These are phyloP conservation scores for Pyrrhosoma nymphula DNA, from an alignment of 2,888 invertebrate genomes.

Conservation along the genomic window DNA sequence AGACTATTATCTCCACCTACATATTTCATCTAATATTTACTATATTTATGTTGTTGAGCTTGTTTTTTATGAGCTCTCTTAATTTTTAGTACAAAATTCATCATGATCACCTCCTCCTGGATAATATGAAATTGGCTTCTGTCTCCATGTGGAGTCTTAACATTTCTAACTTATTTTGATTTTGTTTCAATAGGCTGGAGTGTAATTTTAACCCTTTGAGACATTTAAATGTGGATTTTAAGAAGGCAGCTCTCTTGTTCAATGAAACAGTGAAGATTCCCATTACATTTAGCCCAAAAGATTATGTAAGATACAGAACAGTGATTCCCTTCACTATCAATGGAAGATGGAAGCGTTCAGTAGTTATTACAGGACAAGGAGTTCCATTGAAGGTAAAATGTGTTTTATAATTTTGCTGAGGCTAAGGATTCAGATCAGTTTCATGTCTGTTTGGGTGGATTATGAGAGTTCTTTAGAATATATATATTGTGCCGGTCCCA, in stretches of 20 bases:
- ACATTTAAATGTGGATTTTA: background rate
- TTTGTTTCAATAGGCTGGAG: background rate
- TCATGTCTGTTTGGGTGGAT: too few relatives aligned
- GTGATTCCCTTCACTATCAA: conserved; percentile 14
- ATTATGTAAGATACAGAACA: background rate
- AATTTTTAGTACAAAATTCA: too few relatives aligned
- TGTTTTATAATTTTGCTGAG: background rate
- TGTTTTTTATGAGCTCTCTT: too few relatives aligned
- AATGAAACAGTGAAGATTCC: conserved; percentile 34
- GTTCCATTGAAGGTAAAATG: background rate
- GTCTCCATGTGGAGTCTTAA: too few relatives aligned
- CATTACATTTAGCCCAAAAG: conserved; percentile 9
- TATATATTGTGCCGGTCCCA: too few relatives aligned
- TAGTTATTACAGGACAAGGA: conserved; percentile 17
- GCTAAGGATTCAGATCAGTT: too few relatives aligned
- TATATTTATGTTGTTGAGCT: too few relatives aligned
- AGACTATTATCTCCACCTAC: too few relatives aligned
- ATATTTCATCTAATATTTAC: too few relatives aligned
- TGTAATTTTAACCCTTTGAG: background rate
- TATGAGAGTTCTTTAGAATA: too few relatives aligned
- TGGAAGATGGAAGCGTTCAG: conserved; percentile 17
- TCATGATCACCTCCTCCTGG: too few relatives aligned
- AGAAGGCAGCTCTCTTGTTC: conserved; percentile 14
- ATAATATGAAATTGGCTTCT: too few relatives aligned
- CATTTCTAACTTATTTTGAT: background rate